Base-by-base conservation (phyloP, 2,113 vertebrate species). In the Notothenia coriiceps region DNA sequence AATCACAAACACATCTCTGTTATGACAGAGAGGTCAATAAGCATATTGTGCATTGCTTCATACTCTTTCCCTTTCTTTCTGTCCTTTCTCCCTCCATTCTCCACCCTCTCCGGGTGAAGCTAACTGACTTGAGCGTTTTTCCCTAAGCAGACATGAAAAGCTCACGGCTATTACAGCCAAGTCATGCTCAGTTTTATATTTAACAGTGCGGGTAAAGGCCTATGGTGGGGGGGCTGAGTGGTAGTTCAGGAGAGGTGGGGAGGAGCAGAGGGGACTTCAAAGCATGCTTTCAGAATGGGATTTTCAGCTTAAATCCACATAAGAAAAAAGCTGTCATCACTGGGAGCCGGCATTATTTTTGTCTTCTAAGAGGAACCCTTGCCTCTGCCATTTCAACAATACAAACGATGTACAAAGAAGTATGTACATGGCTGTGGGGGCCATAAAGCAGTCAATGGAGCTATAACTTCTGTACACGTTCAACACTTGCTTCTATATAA, bases 231-330 rank as follows among this genome's bases (percentile, higher is more conserved):
- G 82, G 77, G 77, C 55, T 54, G 71, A 62, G 81, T 74, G 78
- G 44, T 64, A 59, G 75, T 74, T 76, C 15, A 52, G 66, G 55
- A 65, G 77, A 70, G 65, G 61, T 43, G 60, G 85, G 83, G 82
- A 81, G 88, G 69, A 64, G 86, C 79, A 75, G 80, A 71, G n/a
- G 43, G 64, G 72, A 93, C 94, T 88, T 95, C 93, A 94, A 94
- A 95, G 93, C 85, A 85, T 86, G 87, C 86, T 88, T 92, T 85
- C 86, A 88, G 82, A 90, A 90, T 83, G 85, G 92, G 92, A 92
- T 93, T 95, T 93, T 91, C 79, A 82, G 93, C 93, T 91, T 92
- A 94, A 90, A 89, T 86, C 83, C 90, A 92, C 90, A 94, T 83
- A 93, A 77, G 85, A 68, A 86, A 83, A 87, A 93, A 88, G 83